These are phyloP conservation scores for Myrmophylax atrothorax DNA, from an alignment of 2,113 vertebrate species.

Conservation along the genomic window DNA sequence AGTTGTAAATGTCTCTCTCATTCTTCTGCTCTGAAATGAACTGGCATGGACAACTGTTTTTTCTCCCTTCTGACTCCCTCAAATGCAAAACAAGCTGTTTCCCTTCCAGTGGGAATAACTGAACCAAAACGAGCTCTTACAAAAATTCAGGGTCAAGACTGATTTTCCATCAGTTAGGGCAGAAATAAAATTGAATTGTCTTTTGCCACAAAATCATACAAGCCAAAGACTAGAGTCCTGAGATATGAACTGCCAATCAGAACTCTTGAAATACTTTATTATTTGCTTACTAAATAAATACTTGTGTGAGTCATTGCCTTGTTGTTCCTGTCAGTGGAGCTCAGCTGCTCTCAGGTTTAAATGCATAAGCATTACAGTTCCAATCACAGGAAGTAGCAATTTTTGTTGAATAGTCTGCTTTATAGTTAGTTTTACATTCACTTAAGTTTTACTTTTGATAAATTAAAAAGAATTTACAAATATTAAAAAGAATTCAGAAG, in stretches of 20 bases:
- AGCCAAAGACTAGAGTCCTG: neutral
- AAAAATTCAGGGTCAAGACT: neutral
- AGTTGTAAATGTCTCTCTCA: neutral
- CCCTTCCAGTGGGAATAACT: neutral
- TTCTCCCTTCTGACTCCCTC: neutral
- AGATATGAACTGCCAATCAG: neutral
- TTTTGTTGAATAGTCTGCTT: neutral
- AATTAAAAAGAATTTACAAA: neutral
- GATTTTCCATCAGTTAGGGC: neutral
- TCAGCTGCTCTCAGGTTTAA: neutral
- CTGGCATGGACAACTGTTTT: neutral
- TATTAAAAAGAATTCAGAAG: neutral
- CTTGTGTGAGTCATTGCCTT: neutral
- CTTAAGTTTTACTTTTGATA: neutral
- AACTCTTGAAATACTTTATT: neutral
- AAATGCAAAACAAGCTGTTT: neutral
- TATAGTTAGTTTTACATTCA: neutral
- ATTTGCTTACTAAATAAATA: neutral
- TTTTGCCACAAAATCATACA: neutral
- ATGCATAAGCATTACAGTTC: neutral
- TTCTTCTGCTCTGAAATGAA: neutral
- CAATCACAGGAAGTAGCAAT: neutral
- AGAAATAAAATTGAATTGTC: neutral
- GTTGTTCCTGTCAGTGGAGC: neutral
- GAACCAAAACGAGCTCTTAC: neutral